Base-by-base conservation (phyloP, 2,888 invertebrate species). In the Tricholauxania praeusta region DNA sequence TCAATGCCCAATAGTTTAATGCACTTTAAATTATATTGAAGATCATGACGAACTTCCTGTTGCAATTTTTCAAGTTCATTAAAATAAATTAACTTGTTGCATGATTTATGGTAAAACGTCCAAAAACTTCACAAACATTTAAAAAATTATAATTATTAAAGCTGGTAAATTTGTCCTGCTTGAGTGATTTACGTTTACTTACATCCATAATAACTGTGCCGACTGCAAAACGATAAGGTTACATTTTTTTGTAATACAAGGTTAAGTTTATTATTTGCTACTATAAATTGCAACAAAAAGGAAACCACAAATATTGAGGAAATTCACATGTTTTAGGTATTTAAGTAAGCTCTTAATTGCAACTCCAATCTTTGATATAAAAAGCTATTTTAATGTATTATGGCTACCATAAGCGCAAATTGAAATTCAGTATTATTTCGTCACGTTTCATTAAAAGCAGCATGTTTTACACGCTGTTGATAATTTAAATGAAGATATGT, bases 251-350 rank as follows among this genome's bases (percentile, higher is more conserved):
- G 14, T 51, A 49, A n/a, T 12, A 64, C 72, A 68, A 63, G 72
- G 72, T 53, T 48, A 55, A 19, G 39, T n/a, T 15, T 28, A 51
- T n/a, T 59, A 22, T 7, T 47, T 72, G 48, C 17, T 71, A 39
- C 39, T 39, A 10, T 39, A 47, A 51, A 59, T 59, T 59, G n/a
- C 15, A 39, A 17, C 48, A 1, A 17, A 63, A 63, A 10, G 7
- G 39, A 12, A 74, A 80, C 81, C 82, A 77, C 81, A 79, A 78
- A 73, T 77, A 78, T 80, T 78, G 72, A 80, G 82, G 82, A 82
- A 80, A 78, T 77, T 76, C 76, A 74, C 78, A 80, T 79, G 78
- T 76, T 78, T 76, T 74, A 53, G 28, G 15, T 52, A 22, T 64
- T 28, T 62, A 7, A 39, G 10, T 48, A 28, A 15, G 19, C 10